A percentile compares a stretch with the other conserved stretches of the same genome.
Evolutionary conservation across 1,140 invertebrate species (phyloP).

Genomic region (Leptopilina clavipes): DNA sequence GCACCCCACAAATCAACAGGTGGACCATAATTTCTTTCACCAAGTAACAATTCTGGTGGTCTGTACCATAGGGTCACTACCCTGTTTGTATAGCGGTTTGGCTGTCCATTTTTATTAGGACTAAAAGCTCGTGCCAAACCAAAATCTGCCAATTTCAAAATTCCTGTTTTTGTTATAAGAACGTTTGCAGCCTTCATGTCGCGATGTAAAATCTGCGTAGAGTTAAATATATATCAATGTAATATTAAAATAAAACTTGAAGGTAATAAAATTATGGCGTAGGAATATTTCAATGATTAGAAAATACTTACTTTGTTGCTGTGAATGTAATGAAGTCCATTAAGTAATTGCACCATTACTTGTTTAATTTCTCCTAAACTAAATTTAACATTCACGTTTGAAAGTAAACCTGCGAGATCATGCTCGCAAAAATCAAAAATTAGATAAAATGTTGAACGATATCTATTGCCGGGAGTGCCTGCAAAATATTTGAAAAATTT

Average conservation of each 20-base stretch:
- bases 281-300: conserved; percentile 8
- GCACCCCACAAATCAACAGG: conserved; percentile 99
- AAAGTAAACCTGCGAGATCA: conserved; percentile 96
- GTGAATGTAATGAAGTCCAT: conserved; percentile 98
- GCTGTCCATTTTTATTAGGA: conserved; percentile 88
- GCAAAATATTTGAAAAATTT: conserved; percentile 55
- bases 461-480: conserved; percentile 90
- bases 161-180: conserved; percentile 97
- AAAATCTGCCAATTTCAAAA: conserved; percentile 95
- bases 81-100: conserved; percentile 96
- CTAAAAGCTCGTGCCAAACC: conserved; percentile 94
- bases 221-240: conserved; percentile 33
- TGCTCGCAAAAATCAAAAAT: conserved; percentile 99
- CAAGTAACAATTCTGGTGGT: conserved; percentile 91
- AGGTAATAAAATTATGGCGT: conserved; percentile 35
- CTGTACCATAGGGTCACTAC: conserved; percentile 99
- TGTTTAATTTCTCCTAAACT: conserved; percentile 98
- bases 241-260: conserved; percentile 34
- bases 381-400: conserved; percentile 97
- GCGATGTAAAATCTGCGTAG: conserved; percentile 86
- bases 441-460: conserved; percentile 95
- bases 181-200: conserved; percentile 99
- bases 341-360: conserved; percentile 97
- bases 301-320: conserved; percentile 71
- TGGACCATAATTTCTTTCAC: conserved; percentile 96